phyloP scores from a whole-genome alignment of 2,113 vertebrate genomes.

The Cepphus grylle region DNA sequence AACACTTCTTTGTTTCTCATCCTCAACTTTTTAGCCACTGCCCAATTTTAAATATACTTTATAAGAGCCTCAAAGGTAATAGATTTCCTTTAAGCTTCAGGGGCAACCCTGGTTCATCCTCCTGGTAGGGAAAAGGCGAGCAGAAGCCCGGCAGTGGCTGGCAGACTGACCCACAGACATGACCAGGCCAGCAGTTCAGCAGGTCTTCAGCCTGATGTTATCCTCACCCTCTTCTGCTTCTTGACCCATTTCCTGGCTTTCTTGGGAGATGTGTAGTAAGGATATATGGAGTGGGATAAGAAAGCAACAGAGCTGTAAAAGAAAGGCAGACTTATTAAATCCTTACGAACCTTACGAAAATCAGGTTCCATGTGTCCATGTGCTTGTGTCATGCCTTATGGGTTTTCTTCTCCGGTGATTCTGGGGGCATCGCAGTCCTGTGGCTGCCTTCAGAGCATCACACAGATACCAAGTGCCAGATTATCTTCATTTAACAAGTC shows the following conservation, averaged over 20 bases:
- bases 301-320: background rate
- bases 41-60: background rate
- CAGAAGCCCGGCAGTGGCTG: background rate
- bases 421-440: fast-evolving
- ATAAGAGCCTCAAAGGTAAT: background rate
- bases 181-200: background rate
- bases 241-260: background rate
- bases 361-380: background rate
- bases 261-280: background rate
- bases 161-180: fast-evolving
- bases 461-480: background rate
- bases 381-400: background rate
- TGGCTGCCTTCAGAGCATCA: background rate
- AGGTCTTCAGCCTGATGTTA: background rate
- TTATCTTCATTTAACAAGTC: background rate
- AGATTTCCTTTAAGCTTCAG: background rate
- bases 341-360: background rate
- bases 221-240: background rate
- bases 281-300: background rate
- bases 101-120: background rate
- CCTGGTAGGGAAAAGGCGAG: background rate
- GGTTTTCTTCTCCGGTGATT: background rate
- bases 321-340: background rate
- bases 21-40: background rate
- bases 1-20: background rate